These are phyloP conservation scores for Gopherus evgoodei DNA, from an alignment of 2,113 vertebrate species.

Conservation along the genomic window DNA sequence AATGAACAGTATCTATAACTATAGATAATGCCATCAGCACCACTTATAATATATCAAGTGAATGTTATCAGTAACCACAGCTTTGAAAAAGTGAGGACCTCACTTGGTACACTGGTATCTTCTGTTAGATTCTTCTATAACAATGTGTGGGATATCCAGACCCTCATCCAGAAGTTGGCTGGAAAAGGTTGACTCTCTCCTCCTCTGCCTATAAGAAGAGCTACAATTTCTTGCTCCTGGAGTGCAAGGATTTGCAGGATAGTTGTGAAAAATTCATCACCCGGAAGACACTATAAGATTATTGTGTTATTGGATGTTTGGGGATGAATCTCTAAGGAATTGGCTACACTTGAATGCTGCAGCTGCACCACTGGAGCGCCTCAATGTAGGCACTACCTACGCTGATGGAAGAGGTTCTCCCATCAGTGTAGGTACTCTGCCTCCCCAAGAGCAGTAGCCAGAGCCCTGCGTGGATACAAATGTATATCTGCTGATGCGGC, in stretches of 20 bases:
- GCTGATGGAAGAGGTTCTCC: not conserved
- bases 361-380: not conserved
- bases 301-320: not conserved
- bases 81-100: not conserved
- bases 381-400: not conserved
- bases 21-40: not conserved
- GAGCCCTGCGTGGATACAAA: too few species aligned
- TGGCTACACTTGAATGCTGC: not conserved
- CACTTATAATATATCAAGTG: not conserved
- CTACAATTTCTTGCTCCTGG: fast-evolving
- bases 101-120: not conserved
- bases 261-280: not conserved
- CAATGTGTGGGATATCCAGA: not conserved
- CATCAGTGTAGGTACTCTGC: not conserved
- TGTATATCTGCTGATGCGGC: too few species aligned
- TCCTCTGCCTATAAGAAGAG: not conserved
- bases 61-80: not conserved
- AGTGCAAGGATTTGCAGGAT: not conserved
- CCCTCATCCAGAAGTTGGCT: not conserved
- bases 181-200: not conserved
- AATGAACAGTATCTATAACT: not conserved
- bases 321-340: not conserved
- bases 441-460: too few species aligned
- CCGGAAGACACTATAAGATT: not conserved
- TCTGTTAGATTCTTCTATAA: not conserved